Evolutionary conservation across 2,888 invertebrate genomes (phyloP), one percentile per base, ranked within the genome.

Genomic region (Cerastis leucographa): DNA sequence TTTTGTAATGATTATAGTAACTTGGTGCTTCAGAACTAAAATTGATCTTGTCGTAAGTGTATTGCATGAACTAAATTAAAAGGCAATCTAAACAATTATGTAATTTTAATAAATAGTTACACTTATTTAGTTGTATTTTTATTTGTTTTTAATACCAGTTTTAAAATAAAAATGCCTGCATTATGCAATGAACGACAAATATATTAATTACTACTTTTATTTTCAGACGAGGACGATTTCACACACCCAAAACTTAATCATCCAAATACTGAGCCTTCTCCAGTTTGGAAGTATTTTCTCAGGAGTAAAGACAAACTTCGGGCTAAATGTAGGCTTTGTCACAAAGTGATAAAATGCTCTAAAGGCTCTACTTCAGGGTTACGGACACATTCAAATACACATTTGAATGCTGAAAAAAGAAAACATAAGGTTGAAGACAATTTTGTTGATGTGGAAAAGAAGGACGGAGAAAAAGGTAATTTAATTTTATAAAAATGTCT

Each of bases 311-410:
- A 35, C 35, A 35, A 35, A 35, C 35, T 35, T 3, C 35, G 35
- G 35, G 35, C 35, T 35, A 35, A 35, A 35, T 35, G 35, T 35
- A 35, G 35, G 3, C 1, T 35, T 35, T 78, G 78, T 44, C 14
- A 4, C 35, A 66, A 65, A 40, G 49, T 78, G 3, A 25, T 78
- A 4, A 78, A 78, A 80, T 78, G 78, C 11, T 5, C 22, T 35
- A 35, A 35, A 35, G 35, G 35, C 35, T 35, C 35, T 3, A 35
- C 35, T 35, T 35, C 35, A 35, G 35, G 35, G 35, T 35, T 35
- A 35, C 1, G 35, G 35, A 35, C 35, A 35, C 35, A 35, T 35
- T 35, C 35, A 35, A 35, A 35, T 35, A 35, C 35, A 35, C 35
- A 35, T 35, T 35, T 3, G 3, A 35, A 35, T 35, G 35, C 35